These are phyloP conservation scores for Ptychoptera contaminata DNA, from an alignment of 2,888 invertebrate genomes.

Conservation along the genomic window DNA sequence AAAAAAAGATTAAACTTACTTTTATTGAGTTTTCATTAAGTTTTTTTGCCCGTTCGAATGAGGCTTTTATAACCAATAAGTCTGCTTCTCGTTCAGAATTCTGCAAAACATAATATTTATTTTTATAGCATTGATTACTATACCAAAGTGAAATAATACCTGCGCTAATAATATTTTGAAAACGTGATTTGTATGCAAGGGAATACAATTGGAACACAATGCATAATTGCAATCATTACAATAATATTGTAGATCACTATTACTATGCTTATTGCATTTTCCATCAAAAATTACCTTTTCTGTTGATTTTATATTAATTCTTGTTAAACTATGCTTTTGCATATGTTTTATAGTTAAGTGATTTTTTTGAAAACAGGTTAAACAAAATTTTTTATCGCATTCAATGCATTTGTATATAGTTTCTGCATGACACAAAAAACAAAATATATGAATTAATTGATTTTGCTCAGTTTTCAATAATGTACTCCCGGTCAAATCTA, in stretches of 20 bases:
- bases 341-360: slow-evolving; percentile 22
- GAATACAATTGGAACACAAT: slow-evolving; percentile 16
- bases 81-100: too few relatives aligned
- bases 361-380: slow-evolving; percentile 19
- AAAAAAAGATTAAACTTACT: too few relatives aligned
- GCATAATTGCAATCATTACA: slow-evolving; percentile 16
- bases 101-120: background rate
- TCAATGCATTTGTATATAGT: slow-evolving; percentile 19
- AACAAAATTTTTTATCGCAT: slow-evolving; percentile 22
- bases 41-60: too few relatives aligned
- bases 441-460: too few relatives aligned
- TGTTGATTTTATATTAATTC: too few relatives aligned
- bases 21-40: too few relatives aligned
- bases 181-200: slow-evolving; percentile 14
- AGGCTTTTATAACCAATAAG: too few relatives aligned
- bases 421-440: slow-evolving; percentile 12
- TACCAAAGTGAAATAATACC: slow-evolving; percentile 13
- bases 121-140: too few relatives aligned
- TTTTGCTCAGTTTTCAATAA: too few relatives aligned
- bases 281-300: too few relatives aligned
- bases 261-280: background rate
- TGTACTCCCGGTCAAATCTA: too few relatives aligned
- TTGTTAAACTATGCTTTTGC: slow-evolving; percentile 15
- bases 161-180: slow-evolving; percentile 12
- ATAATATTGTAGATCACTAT: slow-evolving; percentile 10